phyloP scores from a whole-genome alignment of 2,888 invertebrate genomes.

The Elysia crispata region DNA sequence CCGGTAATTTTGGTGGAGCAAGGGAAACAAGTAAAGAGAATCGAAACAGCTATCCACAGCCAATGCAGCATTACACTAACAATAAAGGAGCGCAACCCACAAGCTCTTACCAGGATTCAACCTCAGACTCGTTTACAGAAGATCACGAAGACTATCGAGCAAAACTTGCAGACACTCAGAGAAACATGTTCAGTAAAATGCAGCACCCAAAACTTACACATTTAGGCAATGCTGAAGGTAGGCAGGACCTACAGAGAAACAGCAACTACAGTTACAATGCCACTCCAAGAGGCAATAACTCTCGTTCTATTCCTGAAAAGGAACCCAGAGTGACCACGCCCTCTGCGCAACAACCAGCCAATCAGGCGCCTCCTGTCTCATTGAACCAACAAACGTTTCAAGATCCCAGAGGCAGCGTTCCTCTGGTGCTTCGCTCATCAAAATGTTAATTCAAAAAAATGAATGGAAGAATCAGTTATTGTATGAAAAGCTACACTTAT shows the following conservation, averaged over 20 bases:
- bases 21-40: not conserved
- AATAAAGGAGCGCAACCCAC: not conserved
- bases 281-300: not conserved
- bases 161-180: slow-evolving; percentile 40
- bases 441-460: too few species aligned
- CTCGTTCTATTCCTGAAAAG: too few species aligned
- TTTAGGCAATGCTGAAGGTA: not conserved
- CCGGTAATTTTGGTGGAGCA: too few species aligned
- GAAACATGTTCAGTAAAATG: slow-evolving; percentile 29
- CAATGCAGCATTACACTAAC: not conserved
- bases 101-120: not conserved
- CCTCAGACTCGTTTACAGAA: not conserved
- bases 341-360: too few species aligned
- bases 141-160: slow-evolving; percentile 36
- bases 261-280: slow-evolving; percentile 21
- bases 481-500: too few species aligned
- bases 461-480: too few species aligned
- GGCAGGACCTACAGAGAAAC: slow-evolving; percentile 2
- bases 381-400: not conserved
- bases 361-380: too few species aligned
- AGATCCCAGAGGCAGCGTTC: not conserved
- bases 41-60: not conserved
- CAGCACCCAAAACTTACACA: slow-evolving; percentile 10
- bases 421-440: too few species aligned
- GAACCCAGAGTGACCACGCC: too few species aligned